Evolutionary conservation across 1,140 invertebrate species (phyloP).

Genomic region (Cylas formicarius): DNA sequence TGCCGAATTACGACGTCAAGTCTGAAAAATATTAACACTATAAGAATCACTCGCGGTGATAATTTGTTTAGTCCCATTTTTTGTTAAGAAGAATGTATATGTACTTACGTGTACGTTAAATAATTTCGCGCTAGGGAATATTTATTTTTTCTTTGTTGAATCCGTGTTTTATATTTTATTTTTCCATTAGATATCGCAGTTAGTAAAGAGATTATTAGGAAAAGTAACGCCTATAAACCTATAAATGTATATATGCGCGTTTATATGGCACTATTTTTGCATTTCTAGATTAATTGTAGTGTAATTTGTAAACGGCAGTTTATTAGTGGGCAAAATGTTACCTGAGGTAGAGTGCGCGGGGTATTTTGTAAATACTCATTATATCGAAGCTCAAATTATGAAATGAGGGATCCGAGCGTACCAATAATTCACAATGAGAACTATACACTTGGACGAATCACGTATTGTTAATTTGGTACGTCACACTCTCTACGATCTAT

Average conservation of each 20-base stretch:
- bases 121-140: too few species aligned
- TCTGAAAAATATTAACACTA: neutral
- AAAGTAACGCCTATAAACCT: conserved; percentile 12
- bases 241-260: conserved; percentile 13
- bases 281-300: conserved; percentile 1
- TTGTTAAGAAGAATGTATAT: too few species aligned
- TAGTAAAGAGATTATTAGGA: conserved; percentile 15
- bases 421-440: neutral
- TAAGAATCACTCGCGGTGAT: neutral
- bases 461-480: too few species aligned
- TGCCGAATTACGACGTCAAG: neutral
- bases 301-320: neutral
- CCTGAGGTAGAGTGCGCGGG: conserved; percentile 15
- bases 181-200: conserved; percentile 4
- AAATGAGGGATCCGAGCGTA: neutral
- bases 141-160: conserved; percentile 1
- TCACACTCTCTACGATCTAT: too few species aligned
- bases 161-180: neutral
- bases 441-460: conserved; percentile 20
- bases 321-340: conserved; percentile 10
- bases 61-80: neutral
- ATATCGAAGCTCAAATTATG: conserved; percentile 16
- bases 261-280: conserved; percentile 14
- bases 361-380: conserved; percentile 20
- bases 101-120: neutral